Evolutionary conservation across 1,140 invertebrate genomes (phyloP), one percentile per base, ranked within the genome.

Genomic region (Phenacoccus solenopsis): DNA sequence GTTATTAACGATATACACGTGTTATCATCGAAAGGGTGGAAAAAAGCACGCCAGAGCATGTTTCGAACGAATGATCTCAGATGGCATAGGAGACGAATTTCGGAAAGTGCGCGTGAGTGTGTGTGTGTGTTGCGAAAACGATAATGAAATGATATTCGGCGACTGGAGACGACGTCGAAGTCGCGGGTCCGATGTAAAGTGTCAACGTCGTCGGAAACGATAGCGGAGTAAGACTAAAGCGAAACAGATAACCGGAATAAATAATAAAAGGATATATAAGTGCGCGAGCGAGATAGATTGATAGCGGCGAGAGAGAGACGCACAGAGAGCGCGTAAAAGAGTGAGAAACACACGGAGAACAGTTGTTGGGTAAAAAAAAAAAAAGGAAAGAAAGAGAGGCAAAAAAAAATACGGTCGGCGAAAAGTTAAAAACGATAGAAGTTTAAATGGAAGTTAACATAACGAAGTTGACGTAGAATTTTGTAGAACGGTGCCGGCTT

Each of bases 381-480:
- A 13, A n/a, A 5, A 13, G 13, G 30, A 49, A 9, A 49, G 38
- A 49, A 16, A n/a, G 38, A 49, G 13, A 16, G 38, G 20, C 20
- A 49, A 20, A 20, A 64, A 64, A 64, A 64, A 64, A 64, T 25
- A 64, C 59, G 59, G 59, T 64, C 59, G 59, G 59, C 59, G 59
- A 64, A 64, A 64, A 64, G 59, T 64, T 64, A 64, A 64, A 64
- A 64, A 64, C 59, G 59, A 64, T 64, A 64, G 59, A 64, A 64
- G 59, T 64, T 64, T 64, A 64, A 64, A 64, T 64, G 59, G 59
- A 64, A 64, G 59, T 64, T 64, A 64, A 64, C 59, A 64, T 64
- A 25, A 64, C 59, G 59, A 64, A 24, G 59, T 64, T 64, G 59
- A 64, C 59, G 59, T 68, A 68, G 1, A 21, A 68, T 68, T 68